Percentiles rank a stretch among this genome's conserved stretches.
phyloP scores from a whole-genome alignment of 2,797 vertebrate species.

The Calcarius lapponicus region DNA sequence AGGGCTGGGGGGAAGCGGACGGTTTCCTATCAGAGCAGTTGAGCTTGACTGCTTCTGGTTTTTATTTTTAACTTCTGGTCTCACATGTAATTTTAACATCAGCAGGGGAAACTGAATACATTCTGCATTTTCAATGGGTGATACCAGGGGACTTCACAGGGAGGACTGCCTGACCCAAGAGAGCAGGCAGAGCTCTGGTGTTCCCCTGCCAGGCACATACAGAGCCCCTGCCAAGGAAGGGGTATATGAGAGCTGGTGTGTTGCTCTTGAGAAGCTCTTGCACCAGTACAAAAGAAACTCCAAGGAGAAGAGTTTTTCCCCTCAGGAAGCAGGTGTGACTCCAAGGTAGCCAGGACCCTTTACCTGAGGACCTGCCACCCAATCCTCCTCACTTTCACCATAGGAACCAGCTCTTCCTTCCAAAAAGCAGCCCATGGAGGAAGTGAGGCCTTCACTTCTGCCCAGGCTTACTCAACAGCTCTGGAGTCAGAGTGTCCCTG shows the following conservation, averaged over 20 bases:
- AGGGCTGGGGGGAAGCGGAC: neutral
- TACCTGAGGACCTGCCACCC: neutral
- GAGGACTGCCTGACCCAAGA: neutral
- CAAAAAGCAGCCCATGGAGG: neutral
- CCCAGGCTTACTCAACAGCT: constrained; percentile 1
- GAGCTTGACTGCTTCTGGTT: neutral
- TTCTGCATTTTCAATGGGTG: accelerated
- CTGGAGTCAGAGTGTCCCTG: neutral
- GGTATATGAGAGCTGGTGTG: neutral
- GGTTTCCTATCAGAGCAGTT: neutral
- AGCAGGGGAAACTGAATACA: neutral
- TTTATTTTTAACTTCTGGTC: constrained; percentile 9
- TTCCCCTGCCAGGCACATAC: neutral
- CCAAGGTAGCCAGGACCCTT: neutral
- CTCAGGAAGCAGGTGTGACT: neutral
- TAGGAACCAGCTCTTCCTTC: neutral
- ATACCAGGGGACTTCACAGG: neutral
- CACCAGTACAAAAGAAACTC: neutral
- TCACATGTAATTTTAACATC: neutral
- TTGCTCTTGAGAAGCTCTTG: neutral
- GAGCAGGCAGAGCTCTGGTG: neutral
- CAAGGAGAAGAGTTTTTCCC: neutral
- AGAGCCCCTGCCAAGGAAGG: neutral
- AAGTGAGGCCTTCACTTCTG: neutral
- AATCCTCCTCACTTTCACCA: neutral